Percentiles rank a stretch among this genome's conserved stretches.
These are phyloP conservation scores for Ametastegia equiseti DNA, from an alignment of 2,888 invertebrate genomes.

Conservation along the genomic window DNA sequence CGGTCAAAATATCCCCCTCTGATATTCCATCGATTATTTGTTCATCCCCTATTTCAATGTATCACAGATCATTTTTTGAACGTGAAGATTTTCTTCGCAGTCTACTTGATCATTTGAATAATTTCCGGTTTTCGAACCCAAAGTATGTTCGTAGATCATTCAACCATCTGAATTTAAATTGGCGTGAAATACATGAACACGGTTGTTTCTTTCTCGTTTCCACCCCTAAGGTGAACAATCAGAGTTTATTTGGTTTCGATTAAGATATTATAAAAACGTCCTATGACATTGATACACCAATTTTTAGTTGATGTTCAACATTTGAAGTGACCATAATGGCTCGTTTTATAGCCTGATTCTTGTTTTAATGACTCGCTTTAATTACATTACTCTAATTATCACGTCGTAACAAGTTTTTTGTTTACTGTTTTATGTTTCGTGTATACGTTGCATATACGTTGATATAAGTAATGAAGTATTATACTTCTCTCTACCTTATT, in stretches of 20 bases:
- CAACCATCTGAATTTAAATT: too few species aligned
- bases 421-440: neutral
- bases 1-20: neutral
- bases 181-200: neutral
- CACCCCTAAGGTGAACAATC: neutral
- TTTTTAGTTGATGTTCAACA: neutral
- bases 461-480: too few species aligned
- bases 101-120: too few species aligned
- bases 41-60: too few species aligned
- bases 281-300: constrained; percentile 14
- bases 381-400: constrained; percentile 24
- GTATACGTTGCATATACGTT: neutral
- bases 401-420: constrained; percentile 1
- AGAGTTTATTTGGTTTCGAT: constrained; percentile 11
- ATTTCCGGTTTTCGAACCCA: too few species aligned
- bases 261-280: neutral
- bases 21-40: too few species aligned
- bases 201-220: neutral
- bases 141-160: too few species aligned
- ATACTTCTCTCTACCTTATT: too few species aligned
- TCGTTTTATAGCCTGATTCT: neutral
- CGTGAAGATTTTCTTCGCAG: too few species aligned
- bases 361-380: constrained; percentile 1
- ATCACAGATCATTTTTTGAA: too few species aligned
- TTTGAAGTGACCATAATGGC: constrained; percentile 7